phyloP scores from a whole-genome alignment of 2,113 vertebrate species.

The Nipponia nippon region DNA sequence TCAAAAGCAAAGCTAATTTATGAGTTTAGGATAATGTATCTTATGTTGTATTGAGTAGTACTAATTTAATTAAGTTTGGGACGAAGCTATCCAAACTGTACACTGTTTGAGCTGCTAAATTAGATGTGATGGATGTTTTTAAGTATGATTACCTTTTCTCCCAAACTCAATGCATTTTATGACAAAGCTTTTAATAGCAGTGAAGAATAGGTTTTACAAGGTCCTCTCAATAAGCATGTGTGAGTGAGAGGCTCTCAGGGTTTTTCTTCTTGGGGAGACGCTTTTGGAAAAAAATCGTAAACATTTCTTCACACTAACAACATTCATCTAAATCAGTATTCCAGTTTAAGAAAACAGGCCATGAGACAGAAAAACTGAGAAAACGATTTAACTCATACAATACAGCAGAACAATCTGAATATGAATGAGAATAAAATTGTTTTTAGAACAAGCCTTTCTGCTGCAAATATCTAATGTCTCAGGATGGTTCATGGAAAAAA shows the following conservation, averaged over 20 bases:
- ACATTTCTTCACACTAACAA: background rate
- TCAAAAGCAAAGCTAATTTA: background rate
- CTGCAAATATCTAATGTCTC: background rate
- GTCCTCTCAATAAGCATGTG: background rate
- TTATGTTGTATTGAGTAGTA: background rate
- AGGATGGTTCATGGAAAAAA: background rate
- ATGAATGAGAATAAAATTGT: background rate
- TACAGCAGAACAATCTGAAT: background rate
- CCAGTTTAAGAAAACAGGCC: background rate
- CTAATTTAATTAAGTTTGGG: background rate
- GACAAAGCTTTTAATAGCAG: background rate
- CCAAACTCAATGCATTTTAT: background rate
- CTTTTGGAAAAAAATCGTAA: background rate
- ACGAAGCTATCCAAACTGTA: background rate
- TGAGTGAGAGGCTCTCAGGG: background rate
- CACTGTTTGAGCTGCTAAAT: background rate
- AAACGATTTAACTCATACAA: background rate
- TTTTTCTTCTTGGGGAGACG: background rate
- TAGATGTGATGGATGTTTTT: background rate
- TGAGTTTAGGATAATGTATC: background rate
- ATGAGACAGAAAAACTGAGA: background rate
- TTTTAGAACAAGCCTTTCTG: slow-evolving; percentile 4
- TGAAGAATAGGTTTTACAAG: background rate
- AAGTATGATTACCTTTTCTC: background rate
- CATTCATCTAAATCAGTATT: background rate